Evolutionary conservation across 2,797 vertebrate genomes (phyloP), one percentile per base, ranked within the genome.

Genomic region (Coregonus suidteri): DNA sequence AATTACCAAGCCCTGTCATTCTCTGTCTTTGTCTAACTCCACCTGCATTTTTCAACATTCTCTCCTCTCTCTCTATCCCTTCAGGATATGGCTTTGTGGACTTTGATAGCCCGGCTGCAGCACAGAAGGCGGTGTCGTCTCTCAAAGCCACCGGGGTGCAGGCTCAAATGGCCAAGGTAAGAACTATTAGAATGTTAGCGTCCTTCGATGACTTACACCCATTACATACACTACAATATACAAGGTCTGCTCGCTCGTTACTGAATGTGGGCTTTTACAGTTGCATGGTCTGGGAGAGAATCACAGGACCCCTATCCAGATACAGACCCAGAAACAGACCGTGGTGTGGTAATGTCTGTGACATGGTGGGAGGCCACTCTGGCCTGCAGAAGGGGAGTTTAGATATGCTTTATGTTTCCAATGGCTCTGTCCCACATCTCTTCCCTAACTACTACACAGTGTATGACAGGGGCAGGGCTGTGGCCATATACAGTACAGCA

Each of bases 81-180:
- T 64, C 91, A 99, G 97, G 97, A 85, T 99, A 99, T 47, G 97
- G 97, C 88, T 99, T 99, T 93, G 97, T 99, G 93, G 97, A 99
- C 94, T 99, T 99, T 85, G 97, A 99, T 94, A 98, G 96, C 90
- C 97, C 97, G 0, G 96, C 97, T 84, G 97, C 97, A 41, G 97
- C 97, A 74, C 97, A 99, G 94, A 98, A 98, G 93, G 97, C 97
- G 1, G 97, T 99, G 89, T 96, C 96, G 2, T 98, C 97, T 88
- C 96, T 99, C 88, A 99, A 98, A 93, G 97, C 97, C 90, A 98
- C 95, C 82, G 97, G 97, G 0, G 97, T 98, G 67, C 97, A 98
- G 92, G 97, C 97, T 0, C 97, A 98, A 92, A 98, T 98, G 97
- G 97, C 97, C 91, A 98, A 98, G 96, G 97, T 98, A 97, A 91